These are phyloP conservation scores for Lottia gigantea DNA, from an alignment of 2,888 invertebrate genomes.

Conservation along the genomic window DNA sequence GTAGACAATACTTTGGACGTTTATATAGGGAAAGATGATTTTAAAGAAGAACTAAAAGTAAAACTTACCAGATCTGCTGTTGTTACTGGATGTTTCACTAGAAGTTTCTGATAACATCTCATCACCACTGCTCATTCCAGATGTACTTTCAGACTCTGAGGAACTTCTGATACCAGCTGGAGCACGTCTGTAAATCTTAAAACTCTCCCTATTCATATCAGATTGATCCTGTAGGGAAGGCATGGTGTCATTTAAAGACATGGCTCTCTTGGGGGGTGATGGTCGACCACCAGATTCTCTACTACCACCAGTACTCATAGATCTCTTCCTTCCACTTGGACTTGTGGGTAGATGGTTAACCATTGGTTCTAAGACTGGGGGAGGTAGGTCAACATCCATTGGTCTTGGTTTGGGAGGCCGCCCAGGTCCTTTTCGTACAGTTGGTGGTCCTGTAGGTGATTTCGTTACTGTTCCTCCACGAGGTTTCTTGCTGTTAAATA, in stretches of 20 bases:
- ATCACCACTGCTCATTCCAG: slow-evolving; percentile 61
- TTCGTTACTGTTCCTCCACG: slow-evolving; percentile 35
- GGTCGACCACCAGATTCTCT: slow-evolving; percentile 37
- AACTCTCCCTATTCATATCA: slow-evolving; percentile 68
- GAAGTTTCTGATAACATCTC: slow-evolving; percentile 57
- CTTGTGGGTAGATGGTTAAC: slow-evolving; percentile 40
- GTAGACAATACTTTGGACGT: neutral
- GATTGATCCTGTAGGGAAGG: slow-evolving; percentile 45
- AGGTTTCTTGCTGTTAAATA: slow-evolving; percentile 78
- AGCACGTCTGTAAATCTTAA: slow-evolving; percentile 69
- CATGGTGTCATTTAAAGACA: slow-evolving; percentile 46
- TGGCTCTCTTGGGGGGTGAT: slow-evolving; percentile 54
- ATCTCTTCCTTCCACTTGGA: slow-evolving; percentile 48
- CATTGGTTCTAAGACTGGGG: slow-evolving; percentile 44
- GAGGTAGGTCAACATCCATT: slow-evolving; percentile 34
- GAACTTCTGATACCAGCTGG: slow-evolving; percentile 51
- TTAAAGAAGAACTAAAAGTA: neutral
- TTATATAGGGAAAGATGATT: neutral
- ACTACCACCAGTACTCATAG: slow-evolving; percentile 49
- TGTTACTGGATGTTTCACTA: slow-evolving; percentile 51
- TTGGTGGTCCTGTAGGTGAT: slow-evolving; percentile 35
- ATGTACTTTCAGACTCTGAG: slow-evolving; percentile 61
- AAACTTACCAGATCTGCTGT: slow-evolving; percentile 55
- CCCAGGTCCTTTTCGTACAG: slow-evolving; percentile 44
- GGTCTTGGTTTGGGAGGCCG: slow-evolving; percentile 41